Conservation (phyloP, 2,888 invertebrate species). For the Diaphora mendica region DNA sequence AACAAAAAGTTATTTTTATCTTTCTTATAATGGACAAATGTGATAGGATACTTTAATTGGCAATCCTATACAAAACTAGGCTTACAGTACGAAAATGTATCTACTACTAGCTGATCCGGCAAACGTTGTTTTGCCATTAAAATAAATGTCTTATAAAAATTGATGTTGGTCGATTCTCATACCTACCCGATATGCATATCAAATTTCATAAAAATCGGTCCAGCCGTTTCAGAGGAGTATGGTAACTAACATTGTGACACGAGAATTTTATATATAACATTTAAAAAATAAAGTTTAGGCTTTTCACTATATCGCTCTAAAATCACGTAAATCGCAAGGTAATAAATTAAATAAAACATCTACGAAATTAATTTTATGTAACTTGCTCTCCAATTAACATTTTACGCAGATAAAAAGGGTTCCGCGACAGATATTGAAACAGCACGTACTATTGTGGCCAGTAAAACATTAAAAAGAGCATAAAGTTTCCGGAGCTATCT, state of each 20-base stretch:
- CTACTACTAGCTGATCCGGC: too few relatives aligned
- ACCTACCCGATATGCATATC: too few relatives aligned
- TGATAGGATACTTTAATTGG: too few relatives aligned
- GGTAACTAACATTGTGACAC: too few relatives aligned
- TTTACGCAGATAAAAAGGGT: conserved; percentile 48
- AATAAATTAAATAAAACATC: conserved; percentile 7
- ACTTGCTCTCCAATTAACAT: conserved; percentile 38
- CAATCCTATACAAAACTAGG: neutral
- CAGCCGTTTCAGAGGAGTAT: too few relatives aligned
- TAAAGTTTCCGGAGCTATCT: conserved; percentile 68
- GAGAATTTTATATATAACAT: too few relatives aligned
- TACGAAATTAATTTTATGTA: conserved; percentile 23
- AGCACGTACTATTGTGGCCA: conserved; percentile 62
- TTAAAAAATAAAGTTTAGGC: neutral
- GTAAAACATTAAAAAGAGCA: conserved; percentile 69
- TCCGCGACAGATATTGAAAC: conserved; percentile 46
- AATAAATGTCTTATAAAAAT: too few relatives aligned
- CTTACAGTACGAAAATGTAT: neutral
- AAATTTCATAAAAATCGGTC: too few relatives aligned
- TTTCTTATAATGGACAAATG: too few relatives aligned
- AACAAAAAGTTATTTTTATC: too few relatives aligned
- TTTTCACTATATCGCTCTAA: neutral
- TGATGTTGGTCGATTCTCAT: too few relatives aligned
- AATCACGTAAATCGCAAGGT: neutral
- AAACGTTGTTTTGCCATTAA: too few relatives aligned